These are phyloP conservation scores for Chanos chanos DNA, from an alignment of 2,797 vertebrate species.

Conservation along the genomic window DNA sequence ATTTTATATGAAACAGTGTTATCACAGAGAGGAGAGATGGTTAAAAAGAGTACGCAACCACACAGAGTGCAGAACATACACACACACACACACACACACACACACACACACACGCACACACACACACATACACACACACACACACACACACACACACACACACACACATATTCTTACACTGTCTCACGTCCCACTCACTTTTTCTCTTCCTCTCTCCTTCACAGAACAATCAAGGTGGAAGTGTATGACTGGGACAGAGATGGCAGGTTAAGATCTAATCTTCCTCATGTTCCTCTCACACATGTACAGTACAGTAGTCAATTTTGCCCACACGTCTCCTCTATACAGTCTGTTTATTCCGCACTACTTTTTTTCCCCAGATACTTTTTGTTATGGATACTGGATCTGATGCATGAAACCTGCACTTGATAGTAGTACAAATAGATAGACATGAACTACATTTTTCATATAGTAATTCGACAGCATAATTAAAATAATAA, in stretches of 20 bases:
- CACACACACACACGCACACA: background rate
- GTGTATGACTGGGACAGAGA: too few relatives aligned
- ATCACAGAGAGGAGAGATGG: conserved; percentile 67
- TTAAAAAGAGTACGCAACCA: conserved; percentile 49
- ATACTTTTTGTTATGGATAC: too few relatives aligned
- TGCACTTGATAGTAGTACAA: too few relatives aligned
- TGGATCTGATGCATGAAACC: too few relatives aligned
- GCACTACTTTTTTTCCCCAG: too few relatives aligned
- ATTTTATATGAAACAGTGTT: conserved; percentile 16
- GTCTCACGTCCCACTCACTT: background rate
- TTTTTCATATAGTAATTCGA: too few relatives aligned
- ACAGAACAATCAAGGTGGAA: background rate
- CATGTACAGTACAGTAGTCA: background rate
- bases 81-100: background rate
- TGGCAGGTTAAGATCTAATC: too few relatives aligned
- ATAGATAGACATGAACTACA: too few relatives aligned
- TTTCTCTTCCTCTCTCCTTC: too few relatives aligned
- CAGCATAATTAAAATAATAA: background rate
- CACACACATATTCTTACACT: background rate
- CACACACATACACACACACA: background rate
- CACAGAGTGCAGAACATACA: background rate
- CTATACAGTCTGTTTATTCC: too few relatives aligned
- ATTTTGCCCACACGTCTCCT: background rate
- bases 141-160: background rate
- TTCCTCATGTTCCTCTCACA: background rate